phyloP scores from a whole-genome alignment of 2,113 vertebrate genomes.

The Phylloscopus whistleri region DNA sequence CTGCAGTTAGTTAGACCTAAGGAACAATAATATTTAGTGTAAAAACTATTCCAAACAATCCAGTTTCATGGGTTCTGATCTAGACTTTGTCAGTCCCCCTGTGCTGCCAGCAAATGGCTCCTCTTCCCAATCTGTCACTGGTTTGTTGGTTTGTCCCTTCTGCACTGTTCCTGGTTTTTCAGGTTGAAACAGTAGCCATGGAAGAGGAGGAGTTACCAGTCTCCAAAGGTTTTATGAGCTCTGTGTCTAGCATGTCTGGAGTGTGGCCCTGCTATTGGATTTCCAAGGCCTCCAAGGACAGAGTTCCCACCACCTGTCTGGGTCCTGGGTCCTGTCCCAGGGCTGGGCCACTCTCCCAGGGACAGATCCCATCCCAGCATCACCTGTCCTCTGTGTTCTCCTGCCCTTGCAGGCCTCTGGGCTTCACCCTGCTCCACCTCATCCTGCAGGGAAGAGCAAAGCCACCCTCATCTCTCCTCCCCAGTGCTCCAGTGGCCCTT shows the following conservation, averaged over 20 bases:
- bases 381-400: background rate
- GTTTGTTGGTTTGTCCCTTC: background rate
- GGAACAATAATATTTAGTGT: background rate
- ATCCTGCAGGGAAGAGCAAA: background rate
- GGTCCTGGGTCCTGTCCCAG: background rate
- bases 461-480: background rate
- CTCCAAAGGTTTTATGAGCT: background rate
- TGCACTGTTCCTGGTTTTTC: background rate
- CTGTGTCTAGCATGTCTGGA: background rate
- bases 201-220: background rate
- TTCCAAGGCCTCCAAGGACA: background rate
- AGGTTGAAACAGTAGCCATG: background rate
- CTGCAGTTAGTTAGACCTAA: background rate
- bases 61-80: background rate
- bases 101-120: background rate
- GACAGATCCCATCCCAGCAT: background rate
- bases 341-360: rapidly evolving
- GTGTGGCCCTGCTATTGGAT: background rate
- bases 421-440: background rate
- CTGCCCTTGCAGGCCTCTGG: background rate
- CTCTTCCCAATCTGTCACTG: background rate
- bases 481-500: background rate
- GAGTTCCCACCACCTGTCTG: background rate
- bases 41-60: background rate
- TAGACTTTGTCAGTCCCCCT: background rate